Conservation (phyloP, 2,797 vertebrate species). For the Scolopax bukidnonensis region DNA sequence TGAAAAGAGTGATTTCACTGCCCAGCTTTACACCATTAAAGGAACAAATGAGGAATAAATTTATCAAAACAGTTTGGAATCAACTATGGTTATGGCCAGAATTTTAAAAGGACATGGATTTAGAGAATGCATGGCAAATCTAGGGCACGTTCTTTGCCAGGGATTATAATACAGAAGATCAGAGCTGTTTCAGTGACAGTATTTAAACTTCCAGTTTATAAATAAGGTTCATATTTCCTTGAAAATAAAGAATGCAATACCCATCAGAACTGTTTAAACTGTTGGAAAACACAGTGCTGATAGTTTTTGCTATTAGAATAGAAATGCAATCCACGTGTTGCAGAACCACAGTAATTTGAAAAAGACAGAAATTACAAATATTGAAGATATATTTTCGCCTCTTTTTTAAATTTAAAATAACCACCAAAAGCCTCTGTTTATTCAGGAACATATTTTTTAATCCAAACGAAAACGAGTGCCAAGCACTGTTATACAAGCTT, state of each 20-base stretch:
- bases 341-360: not conserved
- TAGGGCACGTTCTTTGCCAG: not conserved
- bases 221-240: not conserved
- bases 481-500: slow-evolving; percentile 62
- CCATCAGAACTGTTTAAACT: not conserved
- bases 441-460: slow-evolving; percentile 7
- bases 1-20: not conserved
- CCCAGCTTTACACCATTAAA: not conserved
- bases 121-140: not conserved
- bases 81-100: not conserved
- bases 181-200: slow-evolving; percentile 26
- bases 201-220: not conserved
- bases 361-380: not conserved
- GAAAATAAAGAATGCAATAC: not conserved
- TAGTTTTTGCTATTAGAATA: not conserved
- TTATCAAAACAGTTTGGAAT: not conserved
- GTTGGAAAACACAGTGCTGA: not conserved
- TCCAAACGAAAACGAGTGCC: not conserved
- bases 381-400: not conserved
- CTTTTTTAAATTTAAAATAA: slow-evolving; percentile 19
- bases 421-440: slow-evolving; percentile 25
- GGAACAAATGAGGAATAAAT: not conserved
- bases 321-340: not conserved
- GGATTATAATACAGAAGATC: slow-evolving; percentile 12
- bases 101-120: not conserved